Evolutionary conservation across 1,140 invertebrate species (phyloP).

Genomic region (Pseudomyrmex dendroicus): DNA sequence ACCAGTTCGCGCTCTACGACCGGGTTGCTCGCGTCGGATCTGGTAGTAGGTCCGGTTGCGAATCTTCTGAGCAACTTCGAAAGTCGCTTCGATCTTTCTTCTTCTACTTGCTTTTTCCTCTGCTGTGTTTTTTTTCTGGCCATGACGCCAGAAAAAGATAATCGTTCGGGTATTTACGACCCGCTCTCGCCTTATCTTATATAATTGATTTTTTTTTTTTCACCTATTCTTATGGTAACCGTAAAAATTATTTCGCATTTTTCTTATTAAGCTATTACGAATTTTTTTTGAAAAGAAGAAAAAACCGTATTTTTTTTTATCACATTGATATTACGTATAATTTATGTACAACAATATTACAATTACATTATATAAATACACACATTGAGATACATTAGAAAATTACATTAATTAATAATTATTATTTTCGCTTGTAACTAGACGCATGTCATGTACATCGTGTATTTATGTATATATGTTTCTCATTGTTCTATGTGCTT

Average conservation of each 20-base stretch:
- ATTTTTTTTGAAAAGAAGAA: not conserved
- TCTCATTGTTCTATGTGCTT: slow-evolving; percentile 9
- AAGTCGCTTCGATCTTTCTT: slow-evolving; percentile 45
- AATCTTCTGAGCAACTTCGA: slow-evolving; percentile 48
- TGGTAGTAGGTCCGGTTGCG: slow-evolving; percentile 63
- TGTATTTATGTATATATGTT: slow-evolving; percentile 11
- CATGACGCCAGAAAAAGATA: slow-evolving; percentile 25
- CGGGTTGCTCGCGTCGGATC: slow-evolving; percentile 56
- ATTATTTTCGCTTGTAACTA: not conserved
- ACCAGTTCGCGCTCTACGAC: slow-evolving; percentile 66
- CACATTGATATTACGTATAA: no score
- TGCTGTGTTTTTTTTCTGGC: not conserved
- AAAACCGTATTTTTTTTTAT: not conserved
- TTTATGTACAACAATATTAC: no score
- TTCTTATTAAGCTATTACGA: not conserved
- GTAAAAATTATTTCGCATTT: not conserved
- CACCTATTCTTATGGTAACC: not conserved
- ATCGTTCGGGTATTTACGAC: slow-evolving; percentile 44
- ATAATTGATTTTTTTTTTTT: slow-evolving; percentile 39
- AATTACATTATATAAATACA: no score
- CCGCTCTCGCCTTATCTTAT: slow-evolving; percentile 13
- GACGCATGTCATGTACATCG: not conserved
- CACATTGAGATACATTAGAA: no score
- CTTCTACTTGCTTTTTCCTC: not conserved
- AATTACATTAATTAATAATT: not conserved